Base-by-base conservation (phyloP, 2,888 invertebrate genomes). In the Brachypterus glaber region DNA sequence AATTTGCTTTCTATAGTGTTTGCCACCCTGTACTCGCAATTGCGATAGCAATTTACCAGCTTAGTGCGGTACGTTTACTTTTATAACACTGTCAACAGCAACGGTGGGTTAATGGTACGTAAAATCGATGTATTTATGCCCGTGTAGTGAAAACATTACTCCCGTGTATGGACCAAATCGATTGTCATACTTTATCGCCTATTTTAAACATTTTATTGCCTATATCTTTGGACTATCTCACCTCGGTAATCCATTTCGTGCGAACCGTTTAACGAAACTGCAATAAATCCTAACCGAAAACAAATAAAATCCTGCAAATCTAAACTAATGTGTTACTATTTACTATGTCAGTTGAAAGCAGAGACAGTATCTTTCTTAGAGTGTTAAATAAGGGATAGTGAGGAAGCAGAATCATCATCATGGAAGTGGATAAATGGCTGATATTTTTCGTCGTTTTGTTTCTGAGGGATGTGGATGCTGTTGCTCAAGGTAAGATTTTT, bases 401-500 rank as follows among this genome's bases (percentile, higher is more conserved):
- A n/a, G n/a, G 36, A 44, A 42, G 47, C 49, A 45, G 27, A 44
- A 45, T 40, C 45, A 35, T 43, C 51, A 53, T 44, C 48, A 57
- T 59, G 58, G 58, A 55, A 53, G 39, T 54, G 48, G 52, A 54
- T 45, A 58, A 54, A 57, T 58, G 58, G 55, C 54, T 50, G 21
- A 43, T 58, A 41, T 45, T 56, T 43, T 44, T 57, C 39, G 50
- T 53, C 43, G 41, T 57, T 45, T 45, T 55, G 25, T 46, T 49
- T 32, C 34, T 54, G 35, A 47, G 49, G 35, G 45, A 50, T 37
- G 40, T 44, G 35, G 48, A 47, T 35, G 41, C 43, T 34, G 43
- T 46, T 27, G 46, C 57, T 30, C 57, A 58, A 59, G 60, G 60
- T 60, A 47, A 54, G 57, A n/a, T n/a, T n/a, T n/a, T n/a, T n/a